A percentile compares a stretch with the other conserved stretches of the same genome.
phyloP scores from a whole-genome alignment of 2,888 invertebrate species.

The Biston stratarius region DNA sequence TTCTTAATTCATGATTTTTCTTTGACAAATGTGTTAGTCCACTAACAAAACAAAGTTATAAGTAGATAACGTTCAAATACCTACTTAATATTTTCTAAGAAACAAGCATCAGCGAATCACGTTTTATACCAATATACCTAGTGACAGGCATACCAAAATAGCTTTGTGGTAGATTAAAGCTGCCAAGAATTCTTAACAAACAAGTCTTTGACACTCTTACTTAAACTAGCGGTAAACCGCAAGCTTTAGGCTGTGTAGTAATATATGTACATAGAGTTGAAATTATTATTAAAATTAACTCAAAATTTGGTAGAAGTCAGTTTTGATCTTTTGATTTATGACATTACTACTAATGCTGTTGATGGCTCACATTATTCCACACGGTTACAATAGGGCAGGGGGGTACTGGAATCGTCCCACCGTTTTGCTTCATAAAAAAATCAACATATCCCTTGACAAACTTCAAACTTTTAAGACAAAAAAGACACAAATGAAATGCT shows the following conservation, averaged over 20 bases:
- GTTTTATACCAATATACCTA: constrained; percentile 40
- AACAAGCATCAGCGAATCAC: constrained; percentile 42
- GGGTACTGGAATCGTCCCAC: too few relatives aligned
- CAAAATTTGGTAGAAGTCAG: not conserved
- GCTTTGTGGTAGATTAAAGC: constrained; percentile 27
- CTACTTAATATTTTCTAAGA: constrained; percentile 13
- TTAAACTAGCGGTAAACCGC: not conserved
- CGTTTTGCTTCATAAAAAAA: too few relatives aligned
- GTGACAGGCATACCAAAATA: constrained; percentile 51
- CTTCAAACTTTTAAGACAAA: too few relatives aligned
- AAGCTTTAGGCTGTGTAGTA: not conserved
- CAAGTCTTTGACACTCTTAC: constrained; percentile 9
- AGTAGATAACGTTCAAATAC: constrained; percentile 1
- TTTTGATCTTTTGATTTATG: not conserved
- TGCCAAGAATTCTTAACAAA: constrained; percentile 33
- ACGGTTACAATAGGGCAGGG: too few relatives aligned
- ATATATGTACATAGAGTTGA: not conserved
- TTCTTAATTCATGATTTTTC: not conserved
- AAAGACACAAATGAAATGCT: too few relatives aligned
- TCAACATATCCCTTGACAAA: too few relatives aligned
- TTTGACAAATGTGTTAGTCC: not conserved
- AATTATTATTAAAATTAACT: not conserved
- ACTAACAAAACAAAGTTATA: not conserved
- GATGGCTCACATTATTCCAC: not conserved
- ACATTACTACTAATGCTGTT: not conserved